Conservation (phyloP, 2,113 vertebrate genomes). For the Acrocephalus arundinaceus region DNA sequence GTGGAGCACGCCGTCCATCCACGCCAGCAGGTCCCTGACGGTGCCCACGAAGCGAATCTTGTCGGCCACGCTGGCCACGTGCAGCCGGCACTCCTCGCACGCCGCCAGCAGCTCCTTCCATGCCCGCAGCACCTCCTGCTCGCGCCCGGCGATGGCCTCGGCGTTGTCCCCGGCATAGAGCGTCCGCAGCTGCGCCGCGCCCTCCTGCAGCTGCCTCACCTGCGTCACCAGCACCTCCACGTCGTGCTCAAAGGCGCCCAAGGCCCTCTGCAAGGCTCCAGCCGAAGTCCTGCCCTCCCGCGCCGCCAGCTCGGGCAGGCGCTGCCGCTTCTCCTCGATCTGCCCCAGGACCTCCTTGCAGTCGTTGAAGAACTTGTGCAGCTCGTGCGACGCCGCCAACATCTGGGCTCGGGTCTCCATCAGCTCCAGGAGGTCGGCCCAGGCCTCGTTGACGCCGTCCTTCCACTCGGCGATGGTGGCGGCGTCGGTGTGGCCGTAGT, state of each 20-base stretch:
- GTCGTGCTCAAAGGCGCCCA: conserved; percentile 90
- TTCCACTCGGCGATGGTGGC: conserved; percentile 97
- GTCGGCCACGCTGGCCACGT: conserved; percentile 89
- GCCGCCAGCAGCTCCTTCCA: conserved; percentile 92
- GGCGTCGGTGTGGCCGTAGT: conserved; percentile 89
- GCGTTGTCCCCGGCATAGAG: conserved; percentile 94
- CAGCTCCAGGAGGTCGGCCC: conserved; percentile 93
- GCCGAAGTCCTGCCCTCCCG: conserved; percentile 79
- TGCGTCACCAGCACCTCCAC: conserved; percentile 88
- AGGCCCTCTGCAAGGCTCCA: conserved; percentile 84
- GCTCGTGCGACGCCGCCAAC: conserved; percentile 89
- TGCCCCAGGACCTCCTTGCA: conserved; percentile 87
- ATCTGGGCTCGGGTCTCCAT: conserved; percentile 94
- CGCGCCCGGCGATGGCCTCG: conserved; percentile 85
- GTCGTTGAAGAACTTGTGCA: conserved; percentile 95
- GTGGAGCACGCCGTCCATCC: conserved; percentile 91
- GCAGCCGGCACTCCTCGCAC: conserved; percentile 90
- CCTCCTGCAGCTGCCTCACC: conserved; percentile 93
- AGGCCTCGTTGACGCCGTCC: conserved; percentile 92
- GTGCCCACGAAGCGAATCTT: conserved; percentile 86
- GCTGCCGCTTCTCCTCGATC: conserved; percentile 88
- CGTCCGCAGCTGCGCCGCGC: conserved; percentile 88
- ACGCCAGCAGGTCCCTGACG: conserved; percentile 86
- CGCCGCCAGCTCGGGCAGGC: conserved; percentile 82
- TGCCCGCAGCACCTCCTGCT: conserved; percentile 87